Base-by-base conservation (phyloP, 2,797 vertebrate species). In the Sparus aurata region DNA sequence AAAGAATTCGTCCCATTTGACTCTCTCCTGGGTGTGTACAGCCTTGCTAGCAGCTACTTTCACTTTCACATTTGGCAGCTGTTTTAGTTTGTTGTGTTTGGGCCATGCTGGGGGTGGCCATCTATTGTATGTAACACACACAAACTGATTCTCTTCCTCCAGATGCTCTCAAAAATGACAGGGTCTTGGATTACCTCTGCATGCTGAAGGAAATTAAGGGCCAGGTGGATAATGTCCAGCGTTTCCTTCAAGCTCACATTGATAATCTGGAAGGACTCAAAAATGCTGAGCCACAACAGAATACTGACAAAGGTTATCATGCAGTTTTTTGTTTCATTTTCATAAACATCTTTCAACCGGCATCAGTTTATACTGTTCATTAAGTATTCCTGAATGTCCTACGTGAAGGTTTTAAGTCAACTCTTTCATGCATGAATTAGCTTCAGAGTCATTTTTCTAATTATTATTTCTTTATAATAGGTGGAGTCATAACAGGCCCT, bases 181-280 rank as follows among this genome's bases (percentile, higher is more conserved):
- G 64, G 0, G 59, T 82, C 0, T 46, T 90, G 3, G 1, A 85
- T 4, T 85, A 91, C 69, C 72, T 86, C 15, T 0, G 0, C 0
- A 6, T 76, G 16, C 76, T 92, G 49, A 88, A 68, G 63, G 83
- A 83, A 5, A 16, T 75, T 25, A 86, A 78, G 63, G 11, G 0
- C 34, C 47, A 82, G 12, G 4, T 89, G 20, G 2, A 34, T 9
- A 1, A 38, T 0, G 7, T 84, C 23, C 70, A 84, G 12, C 9
- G 0, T 4, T 77, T 83, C 54, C 1, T 88, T 20, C 63, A 85
- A 15, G n/a, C 49, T 30, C 84, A 90, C 1, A 74, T 90, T 18
- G 0, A 0, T 22, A 2, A 76, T 7, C 59, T 92, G 74, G 83
- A 91, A 61, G 23, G 38, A n/a, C 10, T 41, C 0, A 34, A 2